A percentile compares a stretch with the other conserved stretches of the same genome.
Conservation (phyloP, 2,113 vertebrate species). For the Aegithalos caudatus region DNA sequence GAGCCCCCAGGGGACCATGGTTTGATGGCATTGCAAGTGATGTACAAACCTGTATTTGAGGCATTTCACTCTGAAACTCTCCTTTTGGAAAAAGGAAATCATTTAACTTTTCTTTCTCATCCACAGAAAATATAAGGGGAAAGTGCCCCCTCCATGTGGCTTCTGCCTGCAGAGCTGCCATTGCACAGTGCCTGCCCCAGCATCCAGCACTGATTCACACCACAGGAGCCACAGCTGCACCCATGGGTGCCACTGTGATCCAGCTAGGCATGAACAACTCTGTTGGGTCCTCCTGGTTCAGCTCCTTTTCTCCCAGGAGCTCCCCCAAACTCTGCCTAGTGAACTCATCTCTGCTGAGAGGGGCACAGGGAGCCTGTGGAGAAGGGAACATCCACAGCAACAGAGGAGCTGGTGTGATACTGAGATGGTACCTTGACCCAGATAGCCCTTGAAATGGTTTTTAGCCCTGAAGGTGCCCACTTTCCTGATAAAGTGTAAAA, state of each 20-base stretch:
- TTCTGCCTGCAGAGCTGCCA: background rate
- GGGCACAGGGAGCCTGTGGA: background rate
- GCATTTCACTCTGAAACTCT: background rate
- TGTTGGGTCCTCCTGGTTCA: background rate
- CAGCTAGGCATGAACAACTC: background rate
- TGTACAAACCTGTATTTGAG: background rate
- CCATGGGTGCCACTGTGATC: background rate
- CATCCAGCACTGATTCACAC: accelerated
- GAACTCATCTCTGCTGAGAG: background rate
- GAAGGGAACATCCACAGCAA: background rate
- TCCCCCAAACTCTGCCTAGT: background rate
- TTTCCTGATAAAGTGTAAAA: background rate
- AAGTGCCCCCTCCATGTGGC: accelerated
- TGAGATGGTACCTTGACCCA: background rate
- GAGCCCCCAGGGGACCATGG: background rate
- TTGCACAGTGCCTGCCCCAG: background rate
- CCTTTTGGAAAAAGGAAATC: background rate
- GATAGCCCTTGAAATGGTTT: background rate
- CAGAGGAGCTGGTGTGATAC: background rate
- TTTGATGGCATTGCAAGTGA: background rate
- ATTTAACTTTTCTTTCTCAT: background rate
- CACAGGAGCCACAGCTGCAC: background rate
- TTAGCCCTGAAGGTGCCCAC: background rate
- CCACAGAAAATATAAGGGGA: background rate
- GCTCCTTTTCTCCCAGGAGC: background rate